Evolutionary conservation across 2,113 vertebrate genomes (phyloP).

Genomic region (Potamarius usumacintae): DNA sequence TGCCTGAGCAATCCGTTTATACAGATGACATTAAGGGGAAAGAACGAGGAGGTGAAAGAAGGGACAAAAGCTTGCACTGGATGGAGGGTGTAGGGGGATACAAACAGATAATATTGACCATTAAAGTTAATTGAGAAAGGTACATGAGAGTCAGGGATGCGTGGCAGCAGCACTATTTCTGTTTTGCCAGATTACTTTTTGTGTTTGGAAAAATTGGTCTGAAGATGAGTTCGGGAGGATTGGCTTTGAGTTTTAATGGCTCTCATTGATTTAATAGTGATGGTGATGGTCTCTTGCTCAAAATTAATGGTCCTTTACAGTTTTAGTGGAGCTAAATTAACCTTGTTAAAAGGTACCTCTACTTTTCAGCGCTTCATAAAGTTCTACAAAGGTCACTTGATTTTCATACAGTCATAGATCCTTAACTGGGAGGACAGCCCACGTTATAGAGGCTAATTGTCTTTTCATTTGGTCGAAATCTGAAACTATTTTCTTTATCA

Average conservation of each 20-base stretch:
- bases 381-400: slow-evolving; percentile 59
- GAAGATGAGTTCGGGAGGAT: slow-evolving; percentile 49
- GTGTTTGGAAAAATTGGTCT: slow-evolving; percentile 26
- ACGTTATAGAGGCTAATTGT: slow-evolving; percentile 68
- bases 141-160: slow-evolving; percentile 61
- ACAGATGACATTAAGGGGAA: slow-evolving; percentile 66
- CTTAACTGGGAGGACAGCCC: slow-evolving; percentile 57
- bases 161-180: slow-evolving; percentile 53
- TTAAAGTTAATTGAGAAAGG: slow-evolving; percentile 77
- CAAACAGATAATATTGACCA: slow-evolving; percentile 70
- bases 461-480: slow-evolving; percentile 44
- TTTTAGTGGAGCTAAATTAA: slow-evolving; percentile 69
- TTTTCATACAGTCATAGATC: slow-evolving; percentile 64
- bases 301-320: slow-evolving; percentile 69
- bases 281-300: slow-evolving; percentile 66
- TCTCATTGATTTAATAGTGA: slow-evolving; percentile 69
- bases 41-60: slow-evolving; percentile 56
- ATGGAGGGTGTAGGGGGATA: slow-evolving; percentile 54
- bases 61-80: slow-evolving; percentile 47
- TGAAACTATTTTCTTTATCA: slow-evolving; percentile 50
- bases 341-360: slow-evolving; percentile 70
- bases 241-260: slow-evolving; percentile 58
- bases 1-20: slow-evolving; percentile 73
- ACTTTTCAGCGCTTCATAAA: slow-evolving; percentile 59
- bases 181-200: slow-evolving; percentile 26